Evolutionary conservation across 1,140 invertebrate species (phyloP), one percentile per base, ranked within the genome.

Genomic region (Leguminivora glycinivorella): DNA sequence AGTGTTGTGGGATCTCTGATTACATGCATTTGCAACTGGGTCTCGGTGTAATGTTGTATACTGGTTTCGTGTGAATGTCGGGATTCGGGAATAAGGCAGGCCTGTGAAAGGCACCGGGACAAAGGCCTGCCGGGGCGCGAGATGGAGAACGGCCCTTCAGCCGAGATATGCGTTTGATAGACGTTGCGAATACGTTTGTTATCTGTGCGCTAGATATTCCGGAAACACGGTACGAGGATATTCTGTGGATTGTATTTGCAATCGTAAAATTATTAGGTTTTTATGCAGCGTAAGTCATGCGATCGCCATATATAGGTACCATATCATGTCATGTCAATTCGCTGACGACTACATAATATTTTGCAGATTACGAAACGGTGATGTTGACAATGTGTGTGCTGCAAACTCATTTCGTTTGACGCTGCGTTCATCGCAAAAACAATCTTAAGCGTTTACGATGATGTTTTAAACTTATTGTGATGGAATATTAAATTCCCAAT

Each of bases 81-180:
- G n/a, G n/a, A n/a, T n/a, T n/a, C n/a, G 40, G 29, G 40, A 43
- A 43, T 52, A 52, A n/a, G 19, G 1, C 7, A 52, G 17, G 19
- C 47, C 47, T 52, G 47, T 63, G 58, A 63, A 63, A 63, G 25
- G 58, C 25, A 14, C 9, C 58, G 14, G 58, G 26, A 63, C 58
- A 63, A 63, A 63, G 29, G 58, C 58, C 7, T 22, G 56, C 56
- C 56, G 29, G 22, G 22, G n/a, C n/a, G 43, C 43, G 47, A 52
- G 47, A 52, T 52, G 47, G 47, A 52, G 22, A 52, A 52, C 40
- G 40, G 40, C 47, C 19, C 47, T 52, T 52, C 47, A 52, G 22
- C 47, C 2, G 47, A 52, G 47, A 52, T 52, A 52, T 22, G 47
- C 47, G 47, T 52, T 52, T 52, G 17, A 52, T 52, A n/a, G 47